Base-by-base conservation (phyloP, 2,888 invertebrate genomes). In the Eumerus sabulonum region DNA sequence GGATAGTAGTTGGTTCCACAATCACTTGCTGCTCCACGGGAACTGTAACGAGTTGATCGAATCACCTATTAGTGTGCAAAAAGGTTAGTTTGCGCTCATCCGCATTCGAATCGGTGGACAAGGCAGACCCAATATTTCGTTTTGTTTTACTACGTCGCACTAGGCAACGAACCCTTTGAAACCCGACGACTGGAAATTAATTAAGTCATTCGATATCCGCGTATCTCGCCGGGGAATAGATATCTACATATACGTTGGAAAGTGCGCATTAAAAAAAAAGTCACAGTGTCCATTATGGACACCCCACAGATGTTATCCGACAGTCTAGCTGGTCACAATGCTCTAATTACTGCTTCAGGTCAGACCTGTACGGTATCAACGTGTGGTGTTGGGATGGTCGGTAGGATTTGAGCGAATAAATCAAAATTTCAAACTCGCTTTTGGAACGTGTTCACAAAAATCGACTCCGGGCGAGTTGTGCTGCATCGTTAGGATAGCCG, bases 141-240 rank as follows among this genome's bases (percentile, higher is more conserved):
- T 27, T 62, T 42, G 16, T 19, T 3, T 18, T 36, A 9, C 2
- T 36, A 17, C 42, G 11, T 45, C 13, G 42, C 13, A 9, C 14
- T 1, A 9, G 17, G 9, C 40, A 11, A 9, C 17, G 9, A 19
- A 14, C 45, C 60, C 50, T 59, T 56, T 44, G 27, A 67, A 50
- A 18, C 38, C 42, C 45, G 16, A 57, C 51, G 60, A n/a, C 44
- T 62, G 66, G 45, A 72, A 67, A 72, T 67, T 77, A 77, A 77
- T 77, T 71, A 71, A 77, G 67, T 54, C 45, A 72, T 66, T 71
- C 62, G 60, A 67, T 67, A 77, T 62, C 66, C 45, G 66, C 50
- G 42, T 47, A 53, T 45, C 48, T 14, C 38, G 57, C 66, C n/a
- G 54, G 54, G 17, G 42, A 5, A 56, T 27, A 27, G 27, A 27